Percentiles rank a stretch among this genome's conserved stretches.
Evolutionary conservation across 2,113 vertebrate species (phyloP).

Genomic region (Lethenteron reissneri): DNA sequence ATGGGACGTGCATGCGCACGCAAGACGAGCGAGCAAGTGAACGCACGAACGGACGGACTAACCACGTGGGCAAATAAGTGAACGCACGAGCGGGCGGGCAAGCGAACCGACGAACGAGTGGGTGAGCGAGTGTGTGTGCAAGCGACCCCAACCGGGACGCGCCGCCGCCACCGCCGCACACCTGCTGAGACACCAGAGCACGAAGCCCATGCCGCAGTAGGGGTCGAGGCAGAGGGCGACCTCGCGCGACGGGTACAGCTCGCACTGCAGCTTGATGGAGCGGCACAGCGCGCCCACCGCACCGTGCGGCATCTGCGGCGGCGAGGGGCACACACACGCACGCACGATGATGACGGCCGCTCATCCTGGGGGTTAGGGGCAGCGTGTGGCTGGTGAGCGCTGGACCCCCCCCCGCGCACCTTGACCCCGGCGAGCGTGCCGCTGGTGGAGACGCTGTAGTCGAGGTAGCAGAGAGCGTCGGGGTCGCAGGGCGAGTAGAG

Average conservation of each 20-base stretch:
- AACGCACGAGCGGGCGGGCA: too few species aligned
- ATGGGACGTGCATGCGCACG: too few species aligned
- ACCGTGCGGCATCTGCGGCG: constrained; percentile 1
- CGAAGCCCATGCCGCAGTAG: constrained; percentile 5
- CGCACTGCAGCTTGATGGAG: constrained; percentile 3
- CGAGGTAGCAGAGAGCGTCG: background rate
- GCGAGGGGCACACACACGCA: too few species aligned
- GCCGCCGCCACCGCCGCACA: background rate
- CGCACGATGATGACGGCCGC: too few species aligned
- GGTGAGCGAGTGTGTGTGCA: too few species aligned
- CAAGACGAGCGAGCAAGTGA: too few species aligned
- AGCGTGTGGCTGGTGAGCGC: too few species aligned
- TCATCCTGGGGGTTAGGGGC: too few species aligned
- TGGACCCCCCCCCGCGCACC: background rate
- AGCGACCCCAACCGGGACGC: too few species aligned
- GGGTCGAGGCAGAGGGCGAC: background rate
- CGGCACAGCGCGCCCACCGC: background rate
- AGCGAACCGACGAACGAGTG: too few species aligned
- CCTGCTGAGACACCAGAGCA: constrained; percentile 5
- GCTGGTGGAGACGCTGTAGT: constrained; percentile 5
- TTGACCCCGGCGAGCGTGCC: constrained; percentile 2
- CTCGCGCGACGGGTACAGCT: constrained; percentile 2
- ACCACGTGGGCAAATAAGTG: too few species aligned
- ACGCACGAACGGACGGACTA: too few species aligned
- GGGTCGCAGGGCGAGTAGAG: background rate